Conservation (phyloP, 1,140 invertebrate genomes). For the Maniola jurtina region DNA sequence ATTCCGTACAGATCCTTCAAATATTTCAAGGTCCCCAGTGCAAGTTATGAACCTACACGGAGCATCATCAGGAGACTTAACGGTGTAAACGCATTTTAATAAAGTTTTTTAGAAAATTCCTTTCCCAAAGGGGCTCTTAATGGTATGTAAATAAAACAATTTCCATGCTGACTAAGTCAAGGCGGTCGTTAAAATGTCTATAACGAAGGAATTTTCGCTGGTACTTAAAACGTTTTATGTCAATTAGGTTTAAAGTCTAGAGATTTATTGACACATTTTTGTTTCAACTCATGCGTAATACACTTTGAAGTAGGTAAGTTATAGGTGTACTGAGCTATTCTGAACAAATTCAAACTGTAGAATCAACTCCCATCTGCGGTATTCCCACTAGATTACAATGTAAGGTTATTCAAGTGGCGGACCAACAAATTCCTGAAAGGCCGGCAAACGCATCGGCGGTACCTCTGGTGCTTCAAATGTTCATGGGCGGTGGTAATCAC, state of each 20-base stretch:
- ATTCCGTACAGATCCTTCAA: no score
- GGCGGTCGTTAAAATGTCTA: neutral
- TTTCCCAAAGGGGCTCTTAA: neutral
- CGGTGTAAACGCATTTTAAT: neutral
- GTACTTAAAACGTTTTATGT: slow-evolving; percentile 5
- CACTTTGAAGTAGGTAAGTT: neutral
- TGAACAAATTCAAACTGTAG: no score
- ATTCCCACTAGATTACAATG: no score
- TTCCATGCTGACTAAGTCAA: slow-evolving; percentile 2
- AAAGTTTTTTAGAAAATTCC: neutral
- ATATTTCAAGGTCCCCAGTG: no score
- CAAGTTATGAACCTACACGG: no score
- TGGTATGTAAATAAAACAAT: slow-evolving; percentile 6
- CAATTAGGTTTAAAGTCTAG: slow-evolving; percentile 8
- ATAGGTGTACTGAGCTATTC: neutral
- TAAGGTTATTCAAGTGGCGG: no score
- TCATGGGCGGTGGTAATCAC: no score
- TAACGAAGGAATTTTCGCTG: neutral
- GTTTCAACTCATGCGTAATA: neutral
- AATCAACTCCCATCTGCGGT: no score
- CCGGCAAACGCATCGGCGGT: no score
- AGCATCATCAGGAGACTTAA: no score
- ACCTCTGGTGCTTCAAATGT: no score
- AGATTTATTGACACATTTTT: slow-evolving; percentile 9
- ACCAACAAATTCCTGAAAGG: no score